A percentile compares a stretch with the other conserved stretches of the same genome.
Evolutionary conservation across 2,113 vertebrate species (phyloP).

Genomic region (Stictonetta naevosa): DNA sequence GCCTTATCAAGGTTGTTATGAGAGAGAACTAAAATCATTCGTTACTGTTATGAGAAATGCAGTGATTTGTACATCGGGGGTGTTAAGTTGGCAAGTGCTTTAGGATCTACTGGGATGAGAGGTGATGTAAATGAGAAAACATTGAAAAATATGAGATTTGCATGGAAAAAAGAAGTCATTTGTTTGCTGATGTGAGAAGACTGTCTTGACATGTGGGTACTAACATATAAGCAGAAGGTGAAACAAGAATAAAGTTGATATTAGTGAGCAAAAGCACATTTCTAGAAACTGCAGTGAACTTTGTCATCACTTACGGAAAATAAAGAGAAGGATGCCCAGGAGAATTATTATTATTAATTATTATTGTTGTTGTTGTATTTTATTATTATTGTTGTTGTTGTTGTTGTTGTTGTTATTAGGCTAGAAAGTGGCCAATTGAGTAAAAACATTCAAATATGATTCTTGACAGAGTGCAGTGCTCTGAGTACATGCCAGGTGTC

Average conservation of each 20-base stretch:
- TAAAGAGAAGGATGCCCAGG: background rate
- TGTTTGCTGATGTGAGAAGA: background rate
- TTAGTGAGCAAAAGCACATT: background rate
- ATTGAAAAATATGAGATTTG: background rate
- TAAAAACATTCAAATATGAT: background rate
- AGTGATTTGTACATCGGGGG: conserved; percentile 7
- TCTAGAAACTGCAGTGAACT: background rate
- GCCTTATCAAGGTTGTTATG: conserved; percentile 13
- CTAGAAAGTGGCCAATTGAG: background rate
- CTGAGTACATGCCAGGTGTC: background rate
- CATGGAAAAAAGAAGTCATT: background rate
- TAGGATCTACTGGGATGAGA: conserved; percentile 23
- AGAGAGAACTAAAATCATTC: conserved; percentile 7
- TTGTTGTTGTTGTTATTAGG: too few relatives aligned
- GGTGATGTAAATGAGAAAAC: conserved; percentile 8
- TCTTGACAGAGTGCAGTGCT: background rate
- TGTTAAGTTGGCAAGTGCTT: conserved; percentile 34
- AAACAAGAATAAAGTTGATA: background rate
- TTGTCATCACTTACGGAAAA: background rate
- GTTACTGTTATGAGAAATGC: conserved; percentile 10
- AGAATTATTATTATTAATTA: too few relatives aligned
- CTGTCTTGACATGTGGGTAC: background rate
- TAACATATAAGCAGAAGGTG: background rate
- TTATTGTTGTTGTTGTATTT: too few relatives aligned
- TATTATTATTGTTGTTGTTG: too few relatives aligned